Evolutionary conservation across 2,113 vertebrate genomes (phyloP).

Genomic region (Empidonax traillii): DNA sequence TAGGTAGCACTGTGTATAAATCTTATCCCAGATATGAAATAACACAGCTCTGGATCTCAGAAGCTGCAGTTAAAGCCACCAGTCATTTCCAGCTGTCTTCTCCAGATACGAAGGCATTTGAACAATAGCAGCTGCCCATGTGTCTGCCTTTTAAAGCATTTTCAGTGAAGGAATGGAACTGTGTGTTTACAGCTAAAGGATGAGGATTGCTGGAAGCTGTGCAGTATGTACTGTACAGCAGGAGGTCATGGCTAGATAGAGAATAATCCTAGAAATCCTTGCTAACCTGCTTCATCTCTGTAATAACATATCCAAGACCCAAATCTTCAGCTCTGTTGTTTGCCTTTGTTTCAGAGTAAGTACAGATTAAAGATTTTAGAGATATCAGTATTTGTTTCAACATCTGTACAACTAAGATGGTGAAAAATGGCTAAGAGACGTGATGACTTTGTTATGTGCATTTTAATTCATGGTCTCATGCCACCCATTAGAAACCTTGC

Average conservation of each 20-base stretch:
- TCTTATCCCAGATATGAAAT: background rate
- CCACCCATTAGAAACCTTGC: background rate
- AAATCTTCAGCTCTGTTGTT: background rate
- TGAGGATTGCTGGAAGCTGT: background rate
- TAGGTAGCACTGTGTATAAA: background rate
- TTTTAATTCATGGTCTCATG: background rate
- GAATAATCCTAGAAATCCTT: constrained; percentile 23
- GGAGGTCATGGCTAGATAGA: background rate
- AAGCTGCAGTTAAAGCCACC: background rate
- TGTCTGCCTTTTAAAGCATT: constrained; percentile 24
- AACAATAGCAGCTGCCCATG: constrained; percentile 51
- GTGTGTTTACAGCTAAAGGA: background rate
- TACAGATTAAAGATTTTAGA: background rate
- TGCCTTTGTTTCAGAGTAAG: background rate
- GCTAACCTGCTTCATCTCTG: background rate
- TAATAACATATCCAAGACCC: background rate
- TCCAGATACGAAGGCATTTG: constrained; percentile 46
- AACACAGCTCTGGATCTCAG: background rate
- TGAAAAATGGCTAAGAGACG: background rate
- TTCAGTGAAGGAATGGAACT: constrained; percentile 36
- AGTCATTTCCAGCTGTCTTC: constrained; percentile 64
- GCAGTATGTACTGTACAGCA: background rate
- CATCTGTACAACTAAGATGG: background rate
- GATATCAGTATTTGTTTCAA: background rate
- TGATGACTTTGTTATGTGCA: background rate